These are phyloP conservation scores for Cyprinodon tularosa DNA, from an alignment of 2,113 vertebrate genomes.

Conservation along the genomic window DNA sequence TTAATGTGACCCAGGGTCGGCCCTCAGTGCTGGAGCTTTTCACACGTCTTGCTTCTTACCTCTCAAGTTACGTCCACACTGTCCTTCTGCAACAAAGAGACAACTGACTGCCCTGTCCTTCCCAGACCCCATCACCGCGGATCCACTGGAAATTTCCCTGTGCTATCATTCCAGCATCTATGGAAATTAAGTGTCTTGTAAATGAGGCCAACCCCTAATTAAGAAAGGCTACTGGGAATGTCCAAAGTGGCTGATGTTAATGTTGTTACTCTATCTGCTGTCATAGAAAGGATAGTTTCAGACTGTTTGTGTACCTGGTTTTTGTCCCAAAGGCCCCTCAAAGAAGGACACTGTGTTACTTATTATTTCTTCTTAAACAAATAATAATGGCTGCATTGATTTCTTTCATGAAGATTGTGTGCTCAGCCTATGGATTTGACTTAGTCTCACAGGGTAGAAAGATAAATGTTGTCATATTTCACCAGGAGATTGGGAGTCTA, in stretches of 20 bases:
- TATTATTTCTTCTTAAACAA: neutral
- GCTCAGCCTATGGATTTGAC: too few relatives aligned
- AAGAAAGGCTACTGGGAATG: conserved; percentile 66
- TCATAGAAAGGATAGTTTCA: conserved; percentile 66
- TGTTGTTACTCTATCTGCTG: conserved; percentile 86
- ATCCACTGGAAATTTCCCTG: conserved; percentile 75
- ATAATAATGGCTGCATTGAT: too few relatives aligned
- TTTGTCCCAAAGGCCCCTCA: conserved; percentile 54
- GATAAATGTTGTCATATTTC: too few relatives aligned
- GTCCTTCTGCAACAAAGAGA: conserved; percentile 80
- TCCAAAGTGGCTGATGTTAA: conserved; percentile 87
- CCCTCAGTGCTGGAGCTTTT: conserved; percentile 77
- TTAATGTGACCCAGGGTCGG: conserved; percentile 75
- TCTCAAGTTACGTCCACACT: conserved; percentile 83
- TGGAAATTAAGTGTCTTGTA: conserved; percentile 78
- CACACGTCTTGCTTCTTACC: conserved; percentile 76
- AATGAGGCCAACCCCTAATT: conserved; percentile 76
- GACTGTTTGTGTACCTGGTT: conserved; percentile 50
- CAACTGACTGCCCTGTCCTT: conserved; percentile 79
- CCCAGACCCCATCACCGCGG: conserved; percentile 76
- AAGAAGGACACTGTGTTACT: conserved; percentile 48
- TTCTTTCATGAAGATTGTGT: too few relatives aligned
- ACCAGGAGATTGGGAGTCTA: too few relatives aligned
- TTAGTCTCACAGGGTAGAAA: too few relatives aligned
- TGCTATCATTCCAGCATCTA: conserved; percentile 75